Percentiles rank a stretch among this genome's conserved stretches.
Conservation (phyloP, 2,113 vertebrate species). For the Oxyruncus cristatus region DNA sequence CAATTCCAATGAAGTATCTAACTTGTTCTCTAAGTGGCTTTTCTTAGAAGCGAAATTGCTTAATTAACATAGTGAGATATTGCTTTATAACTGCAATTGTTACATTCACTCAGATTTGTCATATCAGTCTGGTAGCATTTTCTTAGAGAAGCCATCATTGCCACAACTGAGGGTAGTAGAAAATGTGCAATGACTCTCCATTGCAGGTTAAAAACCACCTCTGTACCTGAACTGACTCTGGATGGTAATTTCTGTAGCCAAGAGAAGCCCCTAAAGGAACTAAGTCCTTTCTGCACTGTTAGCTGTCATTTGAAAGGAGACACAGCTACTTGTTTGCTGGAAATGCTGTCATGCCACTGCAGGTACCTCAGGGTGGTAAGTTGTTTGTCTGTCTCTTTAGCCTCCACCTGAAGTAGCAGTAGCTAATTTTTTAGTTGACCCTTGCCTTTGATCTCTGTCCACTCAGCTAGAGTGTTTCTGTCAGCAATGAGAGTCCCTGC, state of each 20-base stretch:
- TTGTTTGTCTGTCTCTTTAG: not conserved
- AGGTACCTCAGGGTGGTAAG: not conserved
- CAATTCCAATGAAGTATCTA: not conserved
- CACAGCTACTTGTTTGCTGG: not conserved
- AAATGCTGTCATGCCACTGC: not conserved
- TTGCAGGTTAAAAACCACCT: not conserved
- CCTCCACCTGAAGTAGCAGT: not conserved
- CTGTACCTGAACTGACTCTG: not conserved
- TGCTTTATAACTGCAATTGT: not conserved
- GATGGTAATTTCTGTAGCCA: not conserved
- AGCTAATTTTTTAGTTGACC: not conserved
- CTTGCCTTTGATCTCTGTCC: not conserved
- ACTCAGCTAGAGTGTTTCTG: not conserved
- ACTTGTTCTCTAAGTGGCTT: not conserved
- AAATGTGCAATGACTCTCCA: not conserved
- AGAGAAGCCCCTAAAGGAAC: not conserved
- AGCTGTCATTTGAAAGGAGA: not conserved
- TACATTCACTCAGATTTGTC: not conserved
- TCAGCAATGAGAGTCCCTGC: not conserved
- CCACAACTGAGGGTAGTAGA: not conserved
- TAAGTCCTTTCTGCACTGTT: not conserved
- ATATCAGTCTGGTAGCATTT: not conserved
- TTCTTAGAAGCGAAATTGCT: slow-evolving; percentile 10
- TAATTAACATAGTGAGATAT: not conserved
- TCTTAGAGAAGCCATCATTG: not conserved